Evolutionary conservation across 2,113 vertebrate genomes (phyloP).

Genomic region (Dipodomys stephensi): DNA sequence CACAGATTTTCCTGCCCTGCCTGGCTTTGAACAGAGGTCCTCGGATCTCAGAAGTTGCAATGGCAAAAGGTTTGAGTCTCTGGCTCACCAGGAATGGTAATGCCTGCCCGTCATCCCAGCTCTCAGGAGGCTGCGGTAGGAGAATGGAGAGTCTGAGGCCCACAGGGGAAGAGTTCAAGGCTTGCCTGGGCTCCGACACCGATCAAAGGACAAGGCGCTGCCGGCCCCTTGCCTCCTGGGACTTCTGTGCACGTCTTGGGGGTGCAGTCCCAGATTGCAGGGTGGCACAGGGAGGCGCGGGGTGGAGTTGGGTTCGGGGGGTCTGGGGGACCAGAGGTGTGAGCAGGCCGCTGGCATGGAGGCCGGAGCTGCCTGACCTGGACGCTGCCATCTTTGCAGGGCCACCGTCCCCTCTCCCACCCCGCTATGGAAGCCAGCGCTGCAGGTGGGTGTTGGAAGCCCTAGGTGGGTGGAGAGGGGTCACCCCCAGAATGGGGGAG

Average conservation of each 20-base stretch:
- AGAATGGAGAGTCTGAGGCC: too few relatives aligned
- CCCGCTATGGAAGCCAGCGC: slow-evolving; percentile 22
- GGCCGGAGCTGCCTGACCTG: background rate
- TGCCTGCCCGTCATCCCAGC: too few relatives aligned
- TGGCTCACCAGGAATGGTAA: background rate
- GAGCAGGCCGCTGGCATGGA: background rate
- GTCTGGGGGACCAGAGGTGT: background rate
- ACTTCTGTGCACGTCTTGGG: too few relatives aligned
- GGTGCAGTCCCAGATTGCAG: too few relatives aligned
- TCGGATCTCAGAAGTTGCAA: too few relatives aligned
- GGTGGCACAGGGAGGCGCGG: background rate
- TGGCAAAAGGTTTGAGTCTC: background rate
- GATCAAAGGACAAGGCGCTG: too few relatives aligned
- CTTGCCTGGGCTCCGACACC: too few relatives aligned
- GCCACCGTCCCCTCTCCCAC: slow-evolving; percentile 71
- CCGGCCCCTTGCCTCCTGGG: too few relatives aligned
- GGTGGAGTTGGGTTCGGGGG: background rate
- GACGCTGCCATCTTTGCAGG: slow-evolving; percentile 30
- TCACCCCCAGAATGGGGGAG: background rate
- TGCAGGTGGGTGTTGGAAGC: slow-evolving; percentile 68
- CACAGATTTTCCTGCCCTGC: too few relatives aligned
- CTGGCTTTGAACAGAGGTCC: too few relatives aligned
- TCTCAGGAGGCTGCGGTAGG: too few relatives aligned
- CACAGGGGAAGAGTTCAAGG: too few relatives aligned
- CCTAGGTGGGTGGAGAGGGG: background rate